phyloP scores from a whole-genome alignment of 2,888 invertebrate species.

The Elmis aenea region DNA sequence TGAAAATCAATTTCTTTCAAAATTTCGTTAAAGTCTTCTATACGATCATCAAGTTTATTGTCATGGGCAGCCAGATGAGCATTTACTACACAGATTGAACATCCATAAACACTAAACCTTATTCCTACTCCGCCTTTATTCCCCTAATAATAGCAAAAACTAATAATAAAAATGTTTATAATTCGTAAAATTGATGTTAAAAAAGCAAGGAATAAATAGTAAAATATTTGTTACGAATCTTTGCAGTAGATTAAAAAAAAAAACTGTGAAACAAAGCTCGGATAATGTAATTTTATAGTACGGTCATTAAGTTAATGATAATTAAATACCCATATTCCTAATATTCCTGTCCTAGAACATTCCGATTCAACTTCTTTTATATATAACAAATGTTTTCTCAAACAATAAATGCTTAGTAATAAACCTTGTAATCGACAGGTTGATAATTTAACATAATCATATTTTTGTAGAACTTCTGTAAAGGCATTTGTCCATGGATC shows the following conservation, averaged over 20 bases:
- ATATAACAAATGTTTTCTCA: conserved; percentile 74
- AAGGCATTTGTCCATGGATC: conserved; percentile 80
- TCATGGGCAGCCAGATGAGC: conserved; percentile 89
- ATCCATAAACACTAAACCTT: conserved; percentile 80
- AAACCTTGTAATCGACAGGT: conserved; percentile 81
- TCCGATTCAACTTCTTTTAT: conserved; percentile 80
- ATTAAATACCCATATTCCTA: conserved; percentile 87
- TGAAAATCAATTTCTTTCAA: conserved; percentile 78
- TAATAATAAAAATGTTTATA: no score
- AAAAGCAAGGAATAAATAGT: no score
- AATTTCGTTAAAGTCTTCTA: conserved; percentile 84
- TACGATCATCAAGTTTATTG: conserved; percentile 73
- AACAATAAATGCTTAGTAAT: conserved; percentile 70
- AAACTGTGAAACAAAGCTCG: no score
- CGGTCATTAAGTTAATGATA: no score
- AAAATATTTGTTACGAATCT: no score
- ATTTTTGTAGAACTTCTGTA: conserved; percentile 63
- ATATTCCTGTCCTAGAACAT: conserved; percentile 84
- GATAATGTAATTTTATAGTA: no score
- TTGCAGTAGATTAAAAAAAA: no score
- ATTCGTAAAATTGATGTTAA: no score
- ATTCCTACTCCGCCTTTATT: conserved; percentile 93
- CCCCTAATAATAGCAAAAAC: conserved; percentile 64
- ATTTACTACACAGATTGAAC: conserved; percentile 84
- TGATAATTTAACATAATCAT: conserved; percentile 73